Conservation (phyloP, 2,888 invertebrate genomes). For the Notodonta dromedarius region DNA sequence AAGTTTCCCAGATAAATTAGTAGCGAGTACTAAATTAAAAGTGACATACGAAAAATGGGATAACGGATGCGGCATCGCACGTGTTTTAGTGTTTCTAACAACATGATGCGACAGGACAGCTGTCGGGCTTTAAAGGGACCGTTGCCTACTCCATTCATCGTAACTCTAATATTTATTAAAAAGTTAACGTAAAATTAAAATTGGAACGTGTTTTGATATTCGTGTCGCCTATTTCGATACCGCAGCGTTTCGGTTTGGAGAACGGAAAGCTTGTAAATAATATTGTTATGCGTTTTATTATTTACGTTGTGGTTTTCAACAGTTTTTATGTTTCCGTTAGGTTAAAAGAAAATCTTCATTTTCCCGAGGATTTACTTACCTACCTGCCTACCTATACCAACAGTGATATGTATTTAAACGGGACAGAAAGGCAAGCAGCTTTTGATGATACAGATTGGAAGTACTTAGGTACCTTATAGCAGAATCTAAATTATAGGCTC, state of each 20-base stretch:
- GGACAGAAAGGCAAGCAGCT: too few species aligned
- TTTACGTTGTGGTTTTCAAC: constrained; percentile 46
- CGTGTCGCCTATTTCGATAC: constrained; percentile 32
- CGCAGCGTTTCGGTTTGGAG: constrained; percentile 27
- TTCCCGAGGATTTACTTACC: too few species aligned
- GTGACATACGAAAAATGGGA: constrained; percentile 16
- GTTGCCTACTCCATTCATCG: constrained; percentile 26
- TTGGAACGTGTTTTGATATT: constrained; percentile 8
- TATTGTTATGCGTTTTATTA: constrained; percentile 43
- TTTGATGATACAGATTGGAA: too few species aligned
- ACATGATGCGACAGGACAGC: constrained; percentile 25
- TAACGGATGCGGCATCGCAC: constrained; percentile 9
- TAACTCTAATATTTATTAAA: constrained; percentile 12
- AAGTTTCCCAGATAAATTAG: neutral
- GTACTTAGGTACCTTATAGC: too few species aligned
- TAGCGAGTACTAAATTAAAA: constrained; percentile 6
- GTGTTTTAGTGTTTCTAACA: constrained; percentile 1
- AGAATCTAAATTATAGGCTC: too few species aligned
- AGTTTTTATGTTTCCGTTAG: constrained; percentile 52
- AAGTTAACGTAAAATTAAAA: neutral
- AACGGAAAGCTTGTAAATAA: constrained; percentile 33
- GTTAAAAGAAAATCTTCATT: constrained; percentile 8
- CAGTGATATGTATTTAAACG: too few species aligned
- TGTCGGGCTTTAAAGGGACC: constrained; percentile 23
- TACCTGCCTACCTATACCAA: too few species aligned